These are phyloP conservation scores for Drosophila varians DNA, from an alignment of 1,140 invertebrate genomes.

Conservation along the genomic window DNA sequence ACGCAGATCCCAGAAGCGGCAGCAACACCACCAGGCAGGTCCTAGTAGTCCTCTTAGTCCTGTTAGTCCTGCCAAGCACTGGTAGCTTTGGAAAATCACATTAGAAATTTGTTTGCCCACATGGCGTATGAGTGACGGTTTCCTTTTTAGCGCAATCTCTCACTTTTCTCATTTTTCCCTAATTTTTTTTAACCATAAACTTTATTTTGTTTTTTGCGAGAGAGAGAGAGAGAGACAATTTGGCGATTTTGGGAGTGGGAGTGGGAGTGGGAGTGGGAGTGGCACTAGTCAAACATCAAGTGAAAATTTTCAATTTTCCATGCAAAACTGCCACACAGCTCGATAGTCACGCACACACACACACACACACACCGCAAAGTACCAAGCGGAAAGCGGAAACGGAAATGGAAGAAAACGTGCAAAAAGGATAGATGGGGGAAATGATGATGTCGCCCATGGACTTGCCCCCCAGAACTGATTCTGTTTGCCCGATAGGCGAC, in stretches of 20 bases:
- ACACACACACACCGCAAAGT: conserved; percentile 50
- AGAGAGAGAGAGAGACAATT: too few species aligned
- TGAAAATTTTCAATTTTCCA: conserved; percentile 79
- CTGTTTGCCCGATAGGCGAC: conserved; percentile 78
- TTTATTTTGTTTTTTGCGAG: background rate
- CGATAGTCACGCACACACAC: conserved; percentile 76
- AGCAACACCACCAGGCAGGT: too few species aligned
- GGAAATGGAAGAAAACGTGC: conserved; percentile 10
- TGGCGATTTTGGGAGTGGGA: too few species aligned
- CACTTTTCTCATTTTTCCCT: conserved; percentile 1
- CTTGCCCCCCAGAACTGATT: conserved; percentile 53
- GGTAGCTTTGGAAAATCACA: conserved; percentile 35
- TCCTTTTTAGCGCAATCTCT: background rate
- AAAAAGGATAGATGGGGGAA: background rate
- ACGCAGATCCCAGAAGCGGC: conserved; percentile 26
- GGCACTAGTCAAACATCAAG: conserved; percentile 64
- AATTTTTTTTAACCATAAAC: background rate
- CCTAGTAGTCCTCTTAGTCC: too few species aligned
- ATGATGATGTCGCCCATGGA: conserved; percentile 51
- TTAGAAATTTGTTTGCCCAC: conserved; percentile 42
- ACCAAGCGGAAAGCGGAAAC: conserved; percentile 8
- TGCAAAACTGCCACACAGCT: conserved; percentile 76
- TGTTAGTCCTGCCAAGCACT: background rate
- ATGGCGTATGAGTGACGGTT: conserved; percentile 24
- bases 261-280: background rate